Conservation (phyloP, 2,797 vertebrate genomes). For the Chaetophractus vellerosus region DNA sequence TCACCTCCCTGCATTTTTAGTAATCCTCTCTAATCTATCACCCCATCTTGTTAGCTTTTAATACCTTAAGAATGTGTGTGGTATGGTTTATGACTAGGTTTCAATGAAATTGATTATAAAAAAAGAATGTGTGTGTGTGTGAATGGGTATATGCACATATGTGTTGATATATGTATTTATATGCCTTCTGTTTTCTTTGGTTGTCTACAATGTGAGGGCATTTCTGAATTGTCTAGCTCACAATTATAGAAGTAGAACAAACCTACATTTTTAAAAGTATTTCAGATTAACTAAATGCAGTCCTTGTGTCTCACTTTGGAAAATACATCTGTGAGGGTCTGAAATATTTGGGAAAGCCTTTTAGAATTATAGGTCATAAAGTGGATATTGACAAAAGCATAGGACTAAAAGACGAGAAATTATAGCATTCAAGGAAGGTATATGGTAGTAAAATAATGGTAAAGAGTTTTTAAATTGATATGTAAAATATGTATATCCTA, state of each 20-base stretch:
- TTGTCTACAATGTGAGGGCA: neutral
- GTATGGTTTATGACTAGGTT: too few species aligned
- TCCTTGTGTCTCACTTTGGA: neutral
- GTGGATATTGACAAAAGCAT: neutral
- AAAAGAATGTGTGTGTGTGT: too few species aligned
- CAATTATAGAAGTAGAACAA: neutral
- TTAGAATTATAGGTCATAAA: neutral
- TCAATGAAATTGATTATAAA: too few species aligned
- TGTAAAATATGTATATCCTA: neutral
- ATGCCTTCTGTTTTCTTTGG: neutral
- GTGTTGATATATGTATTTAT: neutral
- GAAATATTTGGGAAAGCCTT: neutral
- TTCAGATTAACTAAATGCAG: neutral
- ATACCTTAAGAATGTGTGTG: neutral
- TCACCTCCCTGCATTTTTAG: neutral
- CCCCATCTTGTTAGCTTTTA: neutral
- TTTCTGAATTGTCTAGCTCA: neutral
- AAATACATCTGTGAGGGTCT: neutral
- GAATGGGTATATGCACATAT: neutral
- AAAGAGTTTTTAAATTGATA: neutral
- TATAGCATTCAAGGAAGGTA: neutral
- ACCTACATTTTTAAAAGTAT: neutral
- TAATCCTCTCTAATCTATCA: neutral
- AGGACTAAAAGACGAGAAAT: neutral
- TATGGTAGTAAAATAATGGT: neutral